A percentile compares a stretch with the other conserved stretches of the same genome.
phyloP scores from a whole-genome alignment of 2,797 vertebrate species.

The Schizopygopsis malacanthus region DNA sequence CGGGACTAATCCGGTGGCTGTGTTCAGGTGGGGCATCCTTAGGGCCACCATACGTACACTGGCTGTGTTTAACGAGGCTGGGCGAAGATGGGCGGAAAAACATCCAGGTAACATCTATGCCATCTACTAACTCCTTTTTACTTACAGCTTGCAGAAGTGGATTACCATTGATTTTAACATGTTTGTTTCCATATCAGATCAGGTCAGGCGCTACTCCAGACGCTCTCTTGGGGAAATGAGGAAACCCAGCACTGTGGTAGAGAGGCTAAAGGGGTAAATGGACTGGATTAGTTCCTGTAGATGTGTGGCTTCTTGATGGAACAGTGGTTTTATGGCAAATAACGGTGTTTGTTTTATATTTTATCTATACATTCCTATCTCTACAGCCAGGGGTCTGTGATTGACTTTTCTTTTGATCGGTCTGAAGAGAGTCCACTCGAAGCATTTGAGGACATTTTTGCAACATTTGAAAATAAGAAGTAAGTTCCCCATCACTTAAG shows the following conservation, averaged over 20 bases:
- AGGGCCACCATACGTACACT: constrained; percentile 85
- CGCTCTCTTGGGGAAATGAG: constrained; percentile 75
- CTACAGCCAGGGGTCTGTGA: constrained; percentile 79
- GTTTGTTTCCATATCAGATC: constrained; percentile 63
- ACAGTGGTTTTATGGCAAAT: neutral
- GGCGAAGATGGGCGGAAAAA: constrained; percentile 73
- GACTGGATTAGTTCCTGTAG: neutral
- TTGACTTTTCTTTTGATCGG: constrained; percentile 95
- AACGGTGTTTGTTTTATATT: neutral
- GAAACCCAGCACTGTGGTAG: constrained; percentile 64
- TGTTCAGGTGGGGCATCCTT: constrained; percentile 94
- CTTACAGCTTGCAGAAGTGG: neutral
- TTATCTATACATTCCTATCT: constrained; percentile 45
- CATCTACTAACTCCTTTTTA: constrained; percentile 2
- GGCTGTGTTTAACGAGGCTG: constrained; percentile 83
- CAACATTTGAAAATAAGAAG: constrained; percentile 90
- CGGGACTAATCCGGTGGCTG: constrained; percentile 86
- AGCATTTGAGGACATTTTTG: constrained; percentile 92
- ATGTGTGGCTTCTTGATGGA: neutral
- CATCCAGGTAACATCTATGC: constrained; percentile 68
- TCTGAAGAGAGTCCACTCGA: constrained; percentile 89
- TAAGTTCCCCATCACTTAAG: constrained; percentile 74
- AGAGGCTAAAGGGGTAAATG: constrained; percentile 85
- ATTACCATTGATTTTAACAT: neutral
- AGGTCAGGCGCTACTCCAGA: constrained; percentile 67